phyloP scores from a whole-genome alignment of 2,888 invertebrate species.

The Trachelus tabidus region DNA sequence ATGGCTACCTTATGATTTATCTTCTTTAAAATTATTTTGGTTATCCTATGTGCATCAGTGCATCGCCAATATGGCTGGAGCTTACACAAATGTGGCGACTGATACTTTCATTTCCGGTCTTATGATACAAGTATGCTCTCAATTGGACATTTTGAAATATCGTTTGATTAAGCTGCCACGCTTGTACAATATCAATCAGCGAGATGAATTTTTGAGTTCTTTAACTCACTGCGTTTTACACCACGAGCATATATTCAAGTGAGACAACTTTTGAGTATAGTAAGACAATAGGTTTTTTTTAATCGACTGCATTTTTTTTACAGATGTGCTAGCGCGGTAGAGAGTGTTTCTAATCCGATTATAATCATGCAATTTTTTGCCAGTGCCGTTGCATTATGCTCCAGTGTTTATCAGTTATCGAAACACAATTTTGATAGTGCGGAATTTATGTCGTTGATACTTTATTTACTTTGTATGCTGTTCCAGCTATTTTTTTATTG shows the following conservation, averaged over 20 bases:
- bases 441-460: not conserved
- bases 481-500: conserved; percentile 47
- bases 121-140: conserved; percentile 34
- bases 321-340: conserved; percentile 26
- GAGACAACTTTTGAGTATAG: not conserved
- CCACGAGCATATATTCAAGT: conserved; percentile 8
- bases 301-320: conserved; percentile 9
- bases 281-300: conserved; percentile 6
- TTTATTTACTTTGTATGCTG: conserved; percentile 31
- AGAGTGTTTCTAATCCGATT: conserved; percentile 23
- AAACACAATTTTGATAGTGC: conserved; percentile 7
- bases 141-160: conserved; percentile 19
- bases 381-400: conserved; percentile 32
- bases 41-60: conserved; percentile 24
- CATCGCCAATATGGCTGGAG: conserved; percentile 22
- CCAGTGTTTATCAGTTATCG: conserved; percentile 30
- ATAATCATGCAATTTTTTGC: conserved; percentile 29
- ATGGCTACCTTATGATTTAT: conserved; percentile 19
- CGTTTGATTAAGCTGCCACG: conserved; percentile 4
- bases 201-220: too few species aligned
- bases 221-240: too few species aligned
- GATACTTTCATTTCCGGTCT: conserved; percentile 37
- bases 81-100: conserved; percentile 36
- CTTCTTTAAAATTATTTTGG: conserved; percentile 9
- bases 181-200: not conserved